Evolutionary conservation across 1,140 invertebrate species (phyloP).

Genomic region (Camponotus vicinus): DNA sequence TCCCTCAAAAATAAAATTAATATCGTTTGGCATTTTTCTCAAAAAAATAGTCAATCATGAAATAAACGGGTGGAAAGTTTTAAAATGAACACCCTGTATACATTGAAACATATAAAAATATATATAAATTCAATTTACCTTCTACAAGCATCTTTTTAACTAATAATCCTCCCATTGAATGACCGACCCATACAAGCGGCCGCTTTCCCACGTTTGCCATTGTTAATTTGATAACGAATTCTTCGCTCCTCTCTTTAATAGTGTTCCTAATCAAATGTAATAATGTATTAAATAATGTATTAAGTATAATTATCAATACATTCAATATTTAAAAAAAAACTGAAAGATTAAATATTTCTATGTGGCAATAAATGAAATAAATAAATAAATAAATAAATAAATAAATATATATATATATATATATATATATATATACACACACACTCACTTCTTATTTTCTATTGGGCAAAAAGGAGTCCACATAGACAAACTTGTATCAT

Average conservation of each 20-base stretch:
- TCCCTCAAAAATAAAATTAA: no score
- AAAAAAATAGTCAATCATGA: no score
- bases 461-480: slow-evolving; percentile 88
- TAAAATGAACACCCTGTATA: no score
- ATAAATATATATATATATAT: no score
- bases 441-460: slow-evolving; percentile 85
- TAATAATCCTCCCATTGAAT: slow-evolving; percentile 95
- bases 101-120: slow-evolving; percentile 55
- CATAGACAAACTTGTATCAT: slow-evolving; percentile 89
- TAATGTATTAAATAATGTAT: slow-evolving; percentile 14
- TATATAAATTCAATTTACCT: slow-evolving; percentile 77
- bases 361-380: background rate
- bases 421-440: background rate
- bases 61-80: no score
- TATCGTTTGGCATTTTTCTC: no score
- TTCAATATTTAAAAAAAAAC: background rate
- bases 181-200: slow-evolving; percentile 93
- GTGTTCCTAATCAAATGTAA: slow-evolving; percentile 76
- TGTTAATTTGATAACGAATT: slow-evolving; percentile 88
- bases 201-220: slow-evolving; percentile 90
- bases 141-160: slow-evolving; percentile 91
- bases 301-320: background rate
- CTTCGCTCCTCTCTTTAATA: slow-evolving; percentile 88
- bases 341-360: background rate
- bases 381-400: no score